A percentile compares a stretch with the other conserved stretches of the same genome.
These are phyloP conservation scores for Oxycera nigricornis DNA, from an alignment of 2,888 invertebrate species.

Conservation along the genomic window DNA sequence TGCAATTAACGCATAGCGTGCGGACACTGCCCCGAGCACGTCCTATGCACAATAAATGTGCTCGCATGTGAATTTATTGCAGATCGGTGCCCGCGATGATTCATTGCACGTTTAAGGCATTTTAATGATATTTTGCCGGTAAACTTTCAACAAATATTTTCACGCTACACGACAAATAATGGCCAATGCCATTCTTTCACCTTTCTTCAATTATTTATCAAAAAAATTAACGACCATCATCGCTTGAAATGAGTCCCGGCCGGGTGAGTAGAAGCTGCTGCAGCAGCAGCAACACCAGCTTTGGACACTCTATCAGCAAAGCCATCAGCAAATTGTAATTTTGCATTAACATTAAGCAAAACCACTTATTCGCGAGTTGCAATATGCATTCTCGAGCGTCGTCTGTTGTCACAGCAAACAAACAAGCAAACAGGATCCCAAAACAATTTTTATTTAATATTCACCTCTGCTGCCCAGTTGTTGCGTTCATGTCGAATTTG, in stretches of 20 bases:
- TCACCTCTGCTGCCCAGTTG: not conserved
- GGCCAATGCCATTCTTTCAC: not conserved
- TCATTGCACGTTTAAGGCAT: slow-evolving; percentile 10
- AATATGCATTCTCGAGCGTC: not conserved
- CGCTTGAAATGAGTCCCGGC: too few relatives aligned
- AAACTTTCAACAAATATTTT: slow-evolving; percentile 23
- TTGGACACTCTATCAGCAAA: too few relatives aligned
- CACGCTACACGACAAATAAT: not conserved
- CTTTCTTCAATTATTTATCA: too few relatives aligned
- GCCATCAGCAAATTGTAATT: not conserved
- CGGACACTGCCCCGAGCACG: not conserved
- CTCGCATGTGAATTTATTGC: slow-evolving; percentile 2
- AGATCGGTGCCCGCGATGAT: slow-evolving; percentile 31
- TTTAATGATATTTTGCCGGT: not conserved
- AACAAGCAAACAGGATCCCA: too few relatives aligned
- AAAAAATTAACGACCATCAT: too few relatives aligned
- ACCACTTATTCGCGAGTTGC: not conserved
- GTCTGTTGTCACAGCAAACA: not conserved
- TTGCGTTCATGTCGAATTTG: not conserved
- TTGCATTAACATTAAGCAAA: not conserved
- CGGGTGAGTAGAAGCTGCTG: too few relatives aligned
- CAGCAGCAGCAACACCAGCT: too few relatives aligned
- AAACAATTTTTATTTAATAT: not conserved
- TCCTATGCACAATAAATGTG: not conserved
- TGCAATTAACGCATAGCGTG: slow-evolving; percentile 25